phyloP scores from a whole-genome alignment of 1,140 invertebrate genomes.

The Tetranychus urticae region DNA sequence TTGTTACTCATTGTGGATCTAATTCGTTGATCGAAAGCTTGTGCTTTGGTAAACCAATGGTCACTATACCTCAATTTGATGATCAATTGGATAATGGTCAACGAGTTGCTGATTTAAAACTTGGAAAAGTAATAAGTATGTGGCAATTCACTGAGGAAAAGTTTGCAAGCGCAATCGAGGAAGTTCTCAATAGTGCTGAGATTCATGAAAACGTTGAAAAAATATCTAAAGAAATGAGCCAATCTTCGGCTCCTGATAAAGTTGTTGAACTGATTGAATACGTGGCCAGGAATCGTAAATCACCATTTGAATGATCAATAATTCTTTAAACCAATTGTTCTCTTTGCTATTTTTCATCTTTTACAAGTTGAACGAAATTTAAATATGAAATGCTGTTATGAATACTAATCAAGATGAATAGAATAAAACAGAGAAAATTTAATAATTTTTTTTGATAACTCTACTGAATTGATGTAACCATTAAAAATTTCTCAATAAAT shows the following conservation, averaged over 20 bases:
- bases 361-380: no score
- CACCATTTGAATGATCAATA: no score
- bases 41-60: not conserved
- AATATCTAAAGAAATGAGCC: not conserved
- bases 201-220: not conserved
- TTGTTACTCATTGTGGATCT: not conserved
- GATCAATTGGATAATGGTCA: constrained; percentile 6
- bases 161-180: not conserved
- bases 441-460: no score
- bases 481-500: no score
- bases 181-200: not conserved
- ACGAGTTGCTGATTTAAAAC: constrained; percentile 3
- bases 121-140: not conserved
- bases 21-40: not conserved
- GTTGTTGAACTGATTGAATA: not conserved
- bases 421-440: no score
- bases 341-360: no score
- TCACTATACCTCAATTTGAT: not conserved
- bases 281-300: not conserved
- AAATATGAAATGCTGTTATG: no score
- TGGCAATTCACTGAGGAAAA: not conserved
- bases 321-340: no score
- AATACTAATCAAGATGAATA: no score
- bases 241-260: not conserved
- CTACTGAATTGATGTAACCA: no score